A percentile compares a stretch with the other conserved stretches of the same genome.
Conservation (phyloP, 2,888 invertebrate species). For the Chromoteleia sp. region DNA sequence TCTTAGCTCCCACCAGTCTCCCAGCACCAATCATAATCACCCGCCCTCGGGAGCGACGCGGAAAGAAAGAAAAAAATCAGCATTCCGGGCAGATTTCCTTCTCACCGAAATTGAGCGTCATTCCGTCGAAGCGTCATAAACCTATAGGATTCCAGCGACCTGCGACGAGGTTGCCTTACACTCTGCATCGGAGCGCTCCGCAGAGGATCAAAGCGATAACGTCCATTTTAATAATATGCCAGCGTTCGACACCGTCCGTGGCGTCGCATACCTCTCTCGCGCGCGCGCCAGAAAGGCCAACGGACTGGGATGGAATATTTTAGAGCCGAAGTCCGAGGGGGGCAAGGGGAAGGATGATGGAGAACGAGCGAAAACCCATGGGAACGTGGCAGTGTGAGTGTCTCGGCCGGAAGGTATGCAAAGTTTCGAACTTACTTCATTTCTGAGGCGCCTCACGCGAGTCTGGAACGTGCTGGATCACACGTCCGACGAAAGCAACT, state of each 20-base stretch:
- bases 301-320: conserved; percentile 77
- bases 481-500: conserved; percentile 69
- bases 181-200: conserved; percentile 18
- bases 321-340: conserved; percentile 72
- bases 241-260: conserved; percentile 73
- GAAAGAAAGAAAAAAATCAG: conserved; percentile 21
- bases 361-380: conserved; percentile 64
- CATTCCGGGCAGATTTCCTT: conserved; percentile 25
- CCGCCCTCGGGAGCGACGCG: background rate
- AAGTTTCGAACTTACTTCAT: conserved; percentile 81
- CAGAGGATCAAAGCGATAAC: conserved; percentile 70
- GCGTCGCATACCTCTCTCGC: conserved; percentile 69
- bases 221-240: conserved; percentile 78
- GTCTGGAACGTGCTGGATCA: conserved; percentile 77
- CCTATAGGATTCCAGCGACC: conserved; percentile 16
- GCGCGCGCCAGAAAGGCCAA: conserved; percentile 70
- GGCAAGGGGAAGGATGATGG: conserved; percentile 61
- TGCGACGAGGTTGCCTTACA: conserved; percentile 18
- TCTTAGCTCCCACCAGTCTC: too few relatives aligned
- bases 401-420: conserved; percentile 75
- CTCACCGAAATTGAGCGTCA: conserved; percentile 46
- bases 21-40: conserved; percentile 14
- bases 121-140: conserved; percentile 28
- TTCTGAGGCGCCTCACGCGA: conserved; percentile 80
- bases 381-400: conserved; percentile 65